Conservation (phyloP, 2,113 vertebrate species). For the Willisornis vidua region DNA sequence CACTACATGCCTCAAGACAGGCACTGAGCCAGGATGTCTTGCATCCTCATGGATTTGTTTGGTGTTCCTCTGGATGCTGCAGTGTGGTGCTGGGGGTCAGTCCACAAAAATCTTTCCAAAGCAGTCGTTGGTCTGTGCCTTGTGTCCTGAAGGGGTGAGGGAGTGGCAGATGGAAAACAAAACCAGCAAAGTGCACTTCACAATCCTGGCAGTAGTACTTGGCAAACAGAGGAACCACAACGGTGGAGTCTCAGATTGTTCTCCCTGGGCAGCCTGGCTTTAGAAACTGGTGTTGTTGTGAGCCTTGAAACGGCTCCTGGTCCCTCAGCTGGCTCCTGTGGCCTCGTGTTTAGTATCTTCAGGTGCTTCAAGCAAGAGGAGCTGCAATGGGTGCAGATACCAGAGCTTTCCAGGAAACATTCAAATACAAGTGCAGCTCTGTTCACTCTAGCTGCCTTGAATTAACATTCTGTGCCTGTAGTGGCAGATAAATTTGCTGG, state of each 20-base stretch:
- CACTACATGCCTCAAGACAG: neutral
- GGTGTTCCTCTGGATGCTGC: neutral
- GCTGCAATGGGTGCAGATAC: neutral
- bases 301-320: neutral
- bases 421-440: conserved; percentile 18
- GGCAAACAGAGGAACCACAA: neutral
- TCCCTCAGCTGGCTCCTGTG: neutral
- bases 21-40: neutral
- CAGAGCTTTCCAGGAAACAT: conserved; percentile 49
- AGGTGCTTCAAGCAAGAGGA: neutral
- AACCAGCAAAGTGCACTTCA: neutral
- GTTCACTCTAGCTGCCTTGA: conserved; percentile 18
- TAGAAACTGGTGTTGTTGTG: neutral
- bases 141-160: neutral
- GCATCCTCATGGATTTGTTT: rapidly evolving
- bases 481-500: conserved; percentile 38
- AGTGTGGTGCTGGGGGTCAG: neutral
- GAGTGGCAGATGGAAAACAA: conserved; percentile 8
- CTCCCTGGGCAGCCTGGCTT: neutral
- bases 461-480: conserved; percentile 30
- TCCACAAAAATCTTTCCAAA: neutral
- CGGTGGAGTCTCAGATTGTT: neutral
- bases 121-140: neutral
- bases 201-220: neutral
- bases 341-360: neutral